A percentile compares a stretch with the other conserved stretches of the same genome.
Evolutionary conservation across 2,888 invertebrate genomes (phyloP).

Genomic region (Nymphalis urticae): DNA sequence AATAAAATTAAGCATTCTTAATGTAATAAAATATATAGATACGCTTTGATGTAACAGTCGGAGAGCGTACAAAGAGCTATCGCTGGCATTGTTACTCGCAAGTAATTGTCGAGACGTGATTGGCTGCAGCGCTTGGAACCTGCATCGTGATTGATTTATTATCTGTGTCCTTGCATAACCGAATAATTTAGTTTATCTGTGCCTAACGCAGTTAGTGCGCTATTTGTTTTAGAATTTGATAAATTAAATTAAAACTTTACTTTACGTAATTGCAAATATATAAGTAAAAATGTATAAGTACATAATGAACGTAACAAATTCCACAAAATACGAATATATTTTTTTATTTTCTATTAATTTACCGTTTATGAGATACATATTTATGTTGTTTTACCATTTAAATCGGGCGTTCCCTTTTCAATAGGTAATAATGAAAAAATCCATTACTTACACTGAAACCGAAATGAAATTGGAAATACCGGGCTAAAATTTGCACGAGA

Average conservation of each 20-base stretch:
- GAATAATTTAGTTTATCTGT: slow-evolving; percentile 7
- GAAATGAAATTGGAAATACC: not conserved
- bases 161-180: slow-evolving; percentile 11
- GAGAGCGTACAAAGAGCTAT: not conserved
- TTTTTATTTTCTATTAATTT: no score
- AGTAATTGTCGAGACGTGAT: slow-evolving; percentile 12
- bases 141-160: slow-evolving; percentile 10
- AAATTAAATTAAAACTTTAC: not conserved
- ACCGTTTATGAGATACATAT: no score
- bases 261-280: no score
- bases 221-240: not conserved
- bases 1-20: no score
- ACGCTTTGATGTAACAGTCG: slow-evolving; percentile 1
- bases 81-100: slow-evolving; percentile 4
- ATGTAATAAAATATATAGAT: no score
- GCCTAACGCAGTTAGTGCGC: not conserved
- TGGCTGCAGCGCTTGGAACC: slow-evolving; percentile 5
- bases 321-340: no score
- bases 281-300: no score
- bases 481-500: slow-evolving; percentile 7
- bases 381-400: no score
- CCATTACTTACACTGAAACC: not conserved
- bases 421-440: no score
- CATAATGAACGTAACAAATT: no score
- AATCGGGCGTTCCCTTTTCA: no score